Conservation (phyloP, 2,797 vertebrate genomes). For the Poeciliopsis paucimaculata region DNA sequence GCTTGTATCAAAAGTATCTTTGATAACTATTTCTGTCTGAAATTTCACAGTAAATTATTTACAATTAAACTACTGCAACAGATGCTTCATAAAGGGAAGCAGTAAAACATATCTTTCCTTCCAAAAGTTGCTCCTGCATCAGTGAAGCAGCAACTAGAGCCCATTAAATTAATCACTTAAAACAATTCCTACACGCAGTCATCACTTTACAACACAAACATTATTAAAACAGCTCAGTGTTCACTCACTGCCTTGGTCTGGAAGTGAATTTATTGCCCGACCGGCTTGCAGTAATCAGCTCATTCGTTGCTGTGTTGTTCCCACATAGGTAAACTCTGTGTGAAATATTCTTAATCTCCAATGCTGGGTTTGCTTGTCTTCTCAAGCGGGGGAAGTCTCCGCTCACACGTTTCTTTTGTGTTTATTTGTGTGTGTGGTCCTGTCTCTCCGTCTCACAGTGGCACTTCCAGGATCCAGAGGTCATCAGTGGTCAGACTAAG, state of each 20-base stretch:
- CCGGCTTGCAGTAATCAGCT: background rate
- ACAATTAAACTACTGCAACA: background rate
- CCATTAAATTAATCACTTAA: background rate
- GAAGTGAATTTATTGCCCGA: background rate
- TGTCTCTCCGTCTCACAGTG: conserved; percentile 14
- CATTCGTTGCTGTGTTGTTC: background rate
- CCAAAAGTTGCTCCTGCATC: background rate
- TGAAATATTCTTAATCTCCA: conserved; percentile 20
- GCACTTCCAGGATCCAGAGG: conserved; percentile 26
- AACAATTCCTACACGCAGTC: background rate
- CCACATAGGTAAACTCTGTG: background rate
- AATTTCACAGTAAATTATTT: background rate
- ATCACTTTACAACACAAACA: background rate
- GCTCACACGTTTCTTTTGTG: conserved; percentile 14
- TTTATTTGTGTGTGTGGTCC: conserved; percentile 43
- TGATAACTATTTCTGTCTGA: background rate
- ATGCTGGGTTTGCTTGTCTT: conserved; percentile 18
- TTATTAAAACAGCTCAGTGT: background rate
- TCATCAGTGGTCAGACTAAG: conserved; percentile 18
- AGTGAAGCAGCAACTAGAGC: background rate
- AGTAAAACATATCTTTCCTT: background rate
- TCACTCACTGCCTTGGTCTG: background rate
- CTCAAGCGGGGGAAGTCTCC: conserved; percentile 14
- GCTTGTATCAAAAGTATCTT: background rate
- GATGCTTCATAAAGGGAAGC: background rate